phyloP scores from a whole-genome alignment of 2,797 vertebrate genomes.

The Typhlichthys eigenmanni region DNA sequence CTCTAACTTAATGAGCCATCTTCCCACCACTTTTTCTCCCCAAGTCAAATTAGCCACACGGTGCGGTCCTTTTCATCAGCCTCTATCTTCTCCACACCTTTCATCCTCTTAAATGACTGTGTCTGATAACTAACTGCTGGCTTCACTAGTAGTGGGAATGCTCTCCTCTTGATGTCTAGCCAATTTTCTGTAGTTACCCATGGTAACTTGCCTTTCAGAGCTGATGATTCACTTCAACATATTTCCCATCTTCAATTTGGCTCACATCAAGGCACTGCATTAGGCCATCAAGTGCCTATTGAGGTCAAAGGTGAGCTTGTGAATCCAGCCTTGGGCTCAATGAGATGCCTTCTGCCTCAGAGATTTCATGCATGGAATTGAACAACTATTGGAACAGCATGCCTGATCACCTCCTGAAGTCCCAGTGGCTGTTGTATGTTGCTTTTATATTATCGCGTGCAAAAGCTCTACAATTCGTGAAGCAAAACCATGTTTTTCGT shows the following conservation, averaged over 20 bases:
- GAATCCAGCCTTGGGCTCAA: not conserved
- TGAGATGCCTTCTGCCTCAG: not conserved
- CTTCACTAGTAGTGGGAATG: conserved; percentile 24
- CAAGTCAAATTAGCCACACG: conserved; percentile 24
- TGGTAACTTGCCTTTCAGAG: conserved; percentile 12
- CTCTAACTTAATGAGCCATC: conserved; percentile 34
- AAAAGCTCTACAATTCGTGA: not conserved
- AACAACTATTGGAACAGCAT: conserved; percentile 14
- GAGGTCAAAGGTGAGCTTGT: conserved; percentile 9
- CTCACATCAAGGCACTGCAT: conserved; percentile 29
- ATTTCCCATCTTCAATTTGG: conserved; percentile 10
- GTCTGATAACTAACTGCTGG: conserved; percentile 41
- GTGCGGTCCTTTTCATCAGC: conserved; percentile 40
- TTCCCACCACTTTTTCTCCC: conserved; percentile 15
- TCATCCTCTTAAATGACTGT: conserved; percentile 35
- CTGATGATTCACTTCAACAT: conserved; percentile 20
- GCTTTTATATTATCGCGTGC: conserved; percentile 5
- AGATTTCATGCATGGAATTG: not conserved
- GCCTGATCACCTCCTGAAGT: conserved; percentile 8
- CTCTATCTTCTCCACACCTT: conserved; percentile 33
- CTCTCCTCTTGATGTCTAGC: conserved; percentile 26
- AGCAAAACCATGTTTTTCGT: not conserved
- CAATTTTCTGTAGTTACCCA: conserved; percentile 23
- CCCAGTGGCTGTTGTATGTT: conserved; percentile 1
- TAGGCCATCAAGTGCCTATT: conserved; percentile 13